Base-by-base conservation (phyloP, 2,113 vertebrate species). In the Geococcyx californianus region DNA sequence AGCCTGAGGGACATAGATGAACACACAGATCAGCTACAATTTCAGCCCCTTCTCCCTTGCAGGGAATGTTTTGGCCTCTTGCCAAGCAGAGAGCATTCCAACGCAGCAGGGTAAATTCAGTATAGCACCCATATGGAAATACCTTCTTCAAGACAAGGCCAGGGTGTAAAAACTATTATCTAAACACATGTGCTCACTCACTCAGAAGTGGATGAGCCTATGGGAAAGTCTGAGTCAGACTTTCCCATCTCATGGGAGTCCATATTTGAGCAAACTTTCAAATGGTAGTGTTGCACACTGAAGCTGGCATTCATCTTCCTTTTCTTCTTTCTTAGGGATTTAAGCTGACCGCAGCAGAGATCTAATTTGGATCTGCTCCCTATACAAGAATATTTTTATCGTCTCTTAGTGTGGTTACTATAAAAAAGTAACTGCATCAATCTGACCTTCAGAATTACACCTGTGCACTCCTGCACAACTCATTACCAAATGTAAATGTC, bases 31-130 rank as follows among this genome's bases (percentile, higher is more conserved):
- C 96, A 97, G 96, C 96, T 97, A 93, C 45, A 93, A 92, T 89
- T 93, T 94, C 92, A 97, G 91, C 64, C 90, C 94, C 96, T 96
- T 97, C 94, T 97, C 67, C 95, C 90, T 97, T 96, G 92, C 95
- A 96, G 95, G 95, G 95, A 97, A 92, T 84, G 68, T 38, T 92
- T 60, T 94, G 93, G 90, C 45, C 88, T 78, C 40, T 75, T 24
- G 87, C 78, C 93, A 96, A 62, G 82, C 45, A 59, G 56, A 78
- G 74, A 91, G 70, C 69, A 66, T 81, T 90, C 70, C 75, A 94
- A 87, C 38, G 6, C 90, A 93, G 74, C 45, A 13, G 87, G 66
- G 62, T 70, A 94, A 93, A 93, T 92, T 67, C 28, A 5, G 87
- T 84, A 55, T 34, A 93, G 68, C 49, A 83, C 64, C 85, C 86